Conservation (phyloP, 1,140 invertebrate genomes). For the Drosophila neocordata region DNA sequence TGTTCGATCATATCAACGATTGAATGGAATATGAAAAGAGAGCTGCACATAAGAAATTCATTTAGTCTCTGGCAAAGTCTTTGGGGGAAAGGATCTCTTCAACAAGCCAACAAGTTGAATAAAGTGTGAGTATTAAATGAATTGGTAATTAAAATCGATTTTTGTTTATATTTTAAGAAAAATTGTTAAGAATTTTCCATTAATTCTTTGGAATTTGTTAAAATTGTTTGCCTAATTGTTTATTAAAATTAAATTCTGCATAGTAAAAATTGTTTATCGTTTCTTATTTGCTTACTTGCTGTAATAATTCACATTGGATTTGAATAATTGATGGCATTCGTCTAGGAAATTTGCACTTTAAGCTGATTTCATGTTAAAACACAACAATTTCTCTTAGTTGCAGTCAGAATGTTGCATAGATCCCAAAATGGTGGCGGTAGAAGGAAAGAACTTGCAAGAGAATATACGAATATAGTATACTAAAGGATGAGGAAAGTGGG, state of each 20-base stretch:
- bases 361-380: slow-evolving; percentile 45
- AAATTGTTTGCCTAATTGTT: slow-evolving; percentile 50
- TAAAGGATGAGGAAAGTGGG: too few species aligned
- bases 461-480: too few species aligned
- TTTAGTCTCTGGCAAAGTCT: background rate
- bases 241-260: slow-evolving; percentile 77
- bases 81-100: background rate
- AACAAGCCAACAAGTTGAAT: background rate
- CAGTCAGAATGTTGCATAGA: slow-evolving; percentile 7
- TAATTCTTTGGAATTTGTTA: background rate
- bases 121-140: background rate
- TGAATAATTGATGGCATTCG: slow-evolving; percentile 67
- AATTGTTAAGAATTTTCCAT: too few species aligned
- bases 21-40: background rate
- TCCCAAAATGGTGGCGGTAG: background rate
- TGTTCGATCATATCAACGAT: background rate
- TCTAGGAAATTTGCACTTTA: slow-evolving; percentile 61
- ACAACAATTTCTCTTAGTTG: slow-evolving; percentile 44
- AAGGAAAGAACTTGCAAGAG: too few species aligned
- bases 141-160: background rate
- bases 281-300: slow-evolving; percentile 22
- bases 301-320: slow-evolving; percentile 29
- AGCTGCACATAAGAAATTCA: background rate
- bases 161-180: background rate
- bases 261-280: slow-evolving; percentile 52